Evolutionary conservation across 1,140 invertebrate genomes (phyloP), one percentile per base, ranked within the genome.

Genomic region (Sarcophaga bullata): DNA sequence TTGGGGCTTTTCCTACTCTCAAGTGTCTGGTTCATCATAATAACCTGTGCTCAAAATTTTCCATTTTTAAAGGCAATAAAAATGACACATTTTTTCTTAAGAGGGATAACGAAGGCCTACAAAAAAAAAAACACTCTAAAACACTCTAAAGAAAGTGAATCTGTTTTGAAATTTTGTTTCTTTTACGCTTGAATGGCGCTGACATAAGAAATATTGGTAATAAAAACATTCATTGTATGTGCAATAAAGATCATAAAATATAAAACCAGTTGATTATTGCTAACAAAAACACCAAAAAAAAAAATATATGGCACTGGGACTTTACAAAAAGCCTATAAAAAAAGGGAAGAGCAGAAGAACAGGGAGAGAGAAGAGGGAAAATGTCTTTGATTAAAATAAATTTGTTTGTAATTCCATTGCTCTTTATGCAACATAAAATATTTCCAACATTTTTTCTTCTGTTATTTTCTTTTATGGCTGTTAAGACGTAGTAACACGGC

Each of bases 231-330:
- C 25, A 37, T 37, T 37, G 25, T 37, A 37, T 37, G 25, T 37
- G 54, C 13, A 58, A 37, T 58, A 58, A 58, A 58, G 54, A 58
- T 58, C 54, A 58, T 58, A 58, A 58, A 58, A 58, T 58, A 8
- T 58, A 76, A 76, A 76, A 76, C 73, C 73, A 76, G 73, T 76
- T 76, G 73, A 76, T 76, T 76, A 76, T 76, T 76, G 73, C 19
- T n/a, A n/a, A n/a, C n/a, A n/a, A n/a, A n/a, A n/a, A n/a, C n/a
- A n/a, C n/a, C n/a, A n/a, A n/a, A n/a, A n/a, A 75, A 48, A 11
- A 75, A 19, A 72, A 72, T 25, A 72, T 25, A 25, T 37, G 13
- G 8, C 19, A 9, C 0, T 19, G 73, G 17, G 73, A 47, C 46
- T 75, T 75, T 75, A 48, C 72, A 11, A 37, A 7, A 62, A 7